Percentiles rank a stretch among this genome's conserved stretches.
Evolutionary conservation across 2,113 vertebrate species (phyloP).

Genomic region (Pionites leucogaster): DNA sequence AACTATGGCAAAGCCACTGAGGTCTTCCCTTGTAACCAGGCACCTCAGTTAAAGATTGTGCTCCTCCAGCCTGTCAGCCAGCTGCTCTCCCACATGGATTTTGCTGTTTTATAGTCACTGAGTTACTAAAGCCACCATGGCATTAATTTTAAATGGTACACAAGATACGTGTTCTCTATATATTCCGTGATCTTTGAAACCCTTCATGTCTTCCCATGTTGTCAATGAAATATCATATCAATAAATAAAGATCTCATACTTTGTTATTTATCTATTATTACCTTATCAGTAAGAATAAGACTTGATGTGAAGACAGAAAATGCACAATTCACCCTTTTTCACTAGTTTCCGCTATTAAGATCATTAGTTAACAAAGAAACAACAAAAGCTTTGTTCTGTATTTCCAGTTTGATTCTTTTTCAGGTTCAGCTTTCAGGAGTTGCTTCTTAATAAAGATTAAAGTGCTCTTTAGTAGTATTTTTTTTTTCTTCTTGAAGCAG

Average conservation of each 20-base stretch:
- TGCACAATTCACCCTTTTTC: not conserved
- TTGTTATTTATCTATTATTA: not conserved
- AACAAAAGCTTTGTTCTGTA: not conserved
- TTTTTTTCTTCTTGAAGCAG: not conserved
- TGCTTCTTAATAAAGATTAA: not conserved
- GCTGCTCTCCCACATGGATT: not conserved
- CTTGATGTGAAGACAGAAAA: not conserved
- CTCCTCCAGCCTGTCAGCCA: not conserved
- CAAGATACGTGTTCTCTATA: not conserved
- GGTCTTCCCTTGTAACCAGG: not conserved
- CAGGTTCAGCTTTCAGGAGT: not conserved
- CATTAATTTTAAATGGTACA: not conserved
- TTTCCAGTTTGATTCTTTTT: not conserved
- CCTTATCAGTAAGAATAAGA: not conserved
- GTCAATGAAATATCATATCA: not conserved
- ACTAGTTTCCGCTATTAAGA: not conserved
- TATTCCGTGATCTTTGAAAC: not conserved
- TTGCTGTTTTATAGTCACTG: not conserved
- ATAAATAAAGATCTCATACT: not conserved
- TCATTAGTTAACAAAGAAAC: not conserved
- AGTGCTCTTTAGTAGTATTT: not conserved
- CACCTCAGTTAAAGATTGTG: not conserved
- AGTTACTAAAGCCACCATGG: not conserved
- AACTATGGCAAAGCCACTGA: not conserved
- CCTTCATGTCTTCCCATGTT: not conserved